These are phyloP conservation scores for Pseudobourletiella spinata DNA, from an alignment of 1,140 invertebrate genomes.

Conservation along the genomic window DNA sequence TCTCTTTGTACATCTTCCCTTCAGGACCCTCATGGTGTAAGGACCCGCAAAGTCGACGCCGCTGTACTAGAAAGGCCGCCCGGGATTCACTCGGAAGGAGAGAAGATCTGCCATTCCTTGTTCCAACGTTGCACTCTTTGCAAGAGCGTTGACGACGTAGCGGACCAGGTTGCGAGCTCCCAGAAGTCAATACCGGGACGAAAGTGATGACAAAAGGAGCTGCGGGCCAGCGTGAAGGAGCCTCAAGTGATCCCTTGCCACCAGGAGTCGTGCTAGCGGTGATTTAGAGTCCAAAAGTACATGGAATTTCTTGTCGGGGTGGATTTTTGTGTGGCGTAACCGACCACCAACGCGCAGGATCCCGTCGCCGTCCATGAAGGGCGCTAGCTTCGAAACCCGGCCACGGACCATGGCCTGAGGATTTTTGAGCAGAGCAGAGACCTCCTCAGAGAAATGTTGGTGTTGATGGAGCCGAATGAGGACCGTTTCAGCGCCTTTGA, in stretches of 20 bases:
- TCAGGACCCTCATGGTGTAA: neutral
- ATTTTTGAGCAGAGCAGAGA: neutral
- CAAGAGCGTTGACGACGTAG: constrained; percentile 35
- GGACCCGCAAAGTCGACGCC: constrained; percentile 40
- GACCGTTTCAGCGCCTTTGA: neutral
- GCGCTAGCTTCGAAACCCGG: neutral
- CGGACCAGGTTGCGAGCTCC: constrained; percentile 32
- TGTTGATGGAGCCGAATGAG: neutral
- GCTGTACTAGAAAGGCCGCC: constrained; percentile 34
- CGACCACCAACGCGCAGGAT: constrained; percentile 2
- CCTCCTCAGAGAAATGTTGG: neutral
- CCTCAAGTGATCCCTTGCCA: constrained; percentile 37
- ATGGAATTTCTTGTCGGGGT: neutral
- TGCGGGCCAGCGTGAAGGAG: constrained; percentile 40
- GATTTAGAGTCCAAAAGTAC: neutral
- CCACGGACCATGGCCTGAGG: neutral
- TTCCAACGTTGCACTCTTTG: constrained; percentile 32
- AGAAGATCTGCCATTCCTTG: constrained; percentile 39
- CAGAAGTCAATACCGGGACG: constrained; percentile 36
- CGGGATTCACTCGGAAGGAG: constrained; percentile 29
- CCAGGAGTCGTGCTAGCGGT: constrained; percentile 37
- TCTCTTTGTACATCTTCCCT: neutral
- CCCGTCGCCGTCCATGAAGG: neutral
- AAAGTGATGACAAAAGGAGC: constrained; percentile 27
- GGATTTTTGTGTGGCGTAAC: neutral